Percentiles rank a stretch among this genome's conserved stretches.
Evolutionary conservation across 2,888 invertebrate genomes (phyloP).

Genomic region (Odontothrips loti): DNA sequence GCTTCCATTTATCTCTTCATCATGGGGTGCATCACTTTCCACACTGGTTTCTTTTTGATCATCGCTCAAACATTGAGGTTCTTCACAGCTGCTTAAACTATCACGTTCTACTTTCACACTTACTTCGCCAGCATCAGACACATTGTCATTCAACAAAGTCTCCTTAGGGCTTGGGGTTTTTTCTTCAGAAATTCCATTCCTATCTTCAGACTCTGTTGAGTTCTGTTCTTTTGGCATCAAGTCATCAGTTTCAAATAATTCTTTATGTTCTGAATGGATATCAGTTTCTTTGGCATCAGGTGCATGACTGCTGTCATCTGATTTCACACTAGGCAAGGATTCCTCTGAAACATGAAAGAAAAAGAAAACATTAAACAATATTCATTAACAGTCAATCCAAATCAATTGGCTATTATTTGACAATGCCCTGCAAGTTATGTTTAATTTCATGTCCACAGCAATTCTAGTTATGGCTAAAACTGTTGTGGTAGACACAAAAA

Average conservation of each 20-base stretch:
- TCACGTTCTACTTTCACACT: background rate
- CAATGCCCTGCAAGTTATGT: too few relatives aligned
- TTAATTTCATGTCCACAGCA: too few relatives aligned
- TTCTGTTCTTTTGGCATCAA: background rate
- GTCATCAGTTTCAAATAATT: background rate
- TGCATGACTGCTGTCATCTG: background rate
- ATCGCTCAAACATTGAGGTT: background rate
- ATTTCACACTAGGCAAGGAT: background rate
- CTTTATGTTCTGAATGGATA: background rate
- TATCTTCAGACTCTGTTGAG: background rate
- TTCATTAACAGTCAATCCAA: too few relatives aligned
- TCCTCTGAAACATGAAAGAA: background rate
- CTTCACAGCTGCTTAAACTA: background rate
- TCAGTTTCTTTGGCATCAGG: background rate
- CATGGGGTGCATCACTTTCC: background rate
- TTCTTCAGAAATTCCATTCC: background rate
- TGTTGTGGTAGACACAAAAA: too few relatives aligned
- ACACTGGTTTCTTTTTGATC: background rate
- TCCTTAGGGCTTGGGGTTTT: background rate
- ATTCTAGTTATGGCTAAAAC: too few relatives aligned
- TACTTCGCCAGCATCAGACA: background rate
- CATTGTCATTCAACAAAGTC: background rate
- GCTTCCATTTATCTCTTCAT: background rate
- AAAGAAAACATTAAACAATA: background rate
- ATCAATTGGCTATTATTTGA: too few relatives aligned